Percentiles rank a stretch among this genome's conserved stretches.
phyloP scores from a whole-genome alignment of 2,113 vertebrate species.

The Cygnus atratus region DNA sequence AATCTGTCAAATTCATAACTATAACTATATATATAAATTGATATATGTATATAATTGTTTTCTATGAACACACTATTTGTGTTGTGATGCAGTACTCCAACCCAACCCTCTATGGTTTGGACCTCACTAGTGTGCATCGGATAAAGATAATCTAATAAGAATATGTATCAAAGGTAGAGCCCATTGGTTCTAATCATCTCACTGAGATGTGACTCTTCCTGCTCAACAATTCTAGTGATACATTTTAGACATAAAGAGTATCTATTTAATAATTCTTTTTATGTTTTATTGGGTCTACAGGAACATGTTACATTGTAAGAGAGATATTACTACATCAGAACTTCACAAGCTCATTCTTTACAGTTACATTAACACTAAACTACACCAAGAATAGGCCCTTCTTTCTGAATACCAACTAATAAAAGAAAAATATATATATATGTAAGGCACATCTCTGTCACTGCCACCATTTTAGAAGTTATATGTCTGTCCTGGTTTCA shows the following conservation, averaged over 20 bases:
- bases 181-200: not conserved
- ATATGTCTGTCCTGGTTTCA: no score
- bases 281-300: not conserved
- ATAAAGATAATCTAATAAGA: not conserved
- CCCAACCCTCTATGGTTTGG: not conserved
- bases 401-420: not conserved
- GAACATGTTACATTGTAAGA: accelerated
- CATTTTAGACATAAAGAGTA: not conserved
- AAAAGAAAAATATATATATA: not conserved
- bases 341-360: not conserved
- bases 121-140: not conserved
- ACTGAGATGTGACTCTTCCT: not conserved
- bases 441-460: not conserved
- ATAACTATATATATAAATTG: not conserved
- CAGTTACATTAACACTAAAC: not conserved
- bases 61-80: not conserved
- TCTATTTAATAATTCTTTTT: not conserved
- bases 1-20: not conserved
- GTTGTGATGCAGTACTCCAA: not conserved
- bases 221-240: not conserved
- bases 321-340: not conserved
- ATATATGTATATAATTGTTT: not conserved
- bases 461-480: not conserved
- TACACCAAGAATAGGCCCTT: not conserved
- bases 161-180: not conserved